Base-by-base conservation (phyloP, 2,113 vertebrate genomes). In the Coptodon rendalli region DNA sequence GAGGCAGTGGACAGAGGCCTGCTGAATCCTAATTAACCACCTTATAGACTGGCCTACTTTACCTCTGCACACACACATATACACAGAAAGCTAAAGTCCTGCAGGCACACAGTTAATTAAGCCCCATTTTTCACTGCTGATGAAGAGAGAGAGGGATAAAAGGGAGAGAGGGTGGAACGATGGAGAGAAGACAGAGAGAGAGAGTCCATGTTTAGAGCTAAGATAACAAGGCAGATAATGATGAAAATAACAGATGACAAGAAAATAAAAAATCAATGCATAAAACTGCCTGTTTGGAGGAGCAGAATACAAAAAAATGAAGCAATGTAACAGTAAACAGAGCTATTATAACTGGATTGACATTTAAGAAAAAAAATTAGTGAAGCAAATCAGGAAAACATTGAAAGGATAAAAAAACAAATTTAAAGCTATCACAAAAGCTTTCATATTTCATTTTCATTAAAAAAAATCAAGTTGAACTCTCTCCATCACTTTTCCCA, bases 21-120 rank as follows among this genome's bases (percentile, higher is more conserved):
- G 87, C 91, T 93, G 94, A 95, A 96, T 95, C 90, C 95, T 96
- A 96, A 97, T 97, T 96, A 96, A 93, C 93, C 90, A 95, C 90
- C 93, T 92, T 92, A 95, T 95, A 96, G 94, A 96, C 91, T 95
- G 94, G 86, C 95, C 96, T 93, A 95, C 92, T 96, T 96, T 94
- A 93, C 93, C 87, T 87, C 88, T 59, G n/a, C 81, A 45, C 76
- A 56, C 90, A 80, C 84, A 86, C 84, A 88, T 83, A 85, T 76
- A 82, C 81, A 86, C 56, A 85, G 81, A 89, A 83, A 91, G 86
- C 83, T 83, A 86, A 89, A 91, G 91, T 94, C 93, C 92, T 94
- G 92, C 87, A 91, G 94, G 93, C 89, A 90, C 91, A 91, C 68
- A 91, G 85, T 94, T 96, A 94, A 95, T 95, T 94, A 95, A 95